Conservation (phyloP, 2,888 invertebrate genomes). For the Sericinus montela region DNA sequence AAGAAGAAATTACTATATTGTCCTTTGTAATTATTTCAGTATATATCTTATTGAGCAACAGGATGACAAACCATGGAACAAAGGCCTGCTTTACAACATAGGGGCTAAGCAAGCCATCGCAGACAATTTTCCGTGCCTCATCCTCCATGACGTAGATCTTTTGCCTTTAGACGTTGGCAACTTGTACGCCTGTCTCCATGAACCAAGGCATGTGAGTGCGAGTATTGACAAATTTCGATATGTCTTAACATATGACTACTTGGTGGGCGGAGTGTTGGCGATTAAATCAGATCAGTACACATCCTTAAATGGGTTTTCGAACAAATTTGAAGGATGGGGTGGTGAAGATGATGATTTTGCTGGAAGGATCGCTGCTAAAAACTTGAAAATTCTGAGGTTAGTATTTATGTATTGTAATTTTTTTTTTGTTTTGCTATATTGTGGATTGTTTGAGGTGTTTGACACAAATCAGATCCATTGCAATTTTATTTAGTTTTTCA, state of each 20-base stretch:
- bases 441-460: no score
- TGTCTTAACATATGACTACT: constrained; percentile 38
- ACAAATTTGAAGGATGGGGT: constrained; percentile 63
- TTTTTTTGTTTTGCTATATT: no score
- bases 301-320: constrained; percentile 59
- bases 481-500: no score
- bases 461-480: no score
- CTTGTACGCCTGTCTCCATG: constrained; percentile 87
- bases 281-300: constrained; percentile 50
- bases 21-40: constrained; percentile 45
- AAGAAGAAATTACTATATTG: no score
- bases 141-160: constrained; percentile 95
- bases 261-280: constrained; percentile 64
- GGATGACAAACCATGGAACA: constrained; percentile 88
- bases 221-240: constrained; percentile 87
- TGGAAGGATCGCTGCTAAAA: constrained; percentile 36
- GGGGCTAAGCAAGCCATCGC: constrained; percentile 88
- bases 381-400: constrained; percentile 49
- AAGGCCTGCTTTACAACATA: constrained; percentile 92
- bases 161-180: constrained; percentile 89
- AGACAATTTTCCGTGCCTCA: constrained; percentile 87
- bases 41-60: constrained; percentile 92
- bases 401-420: background rate
- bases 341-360: constrained; percentile 71
- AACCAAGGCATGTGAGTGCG: constrained; percentile 93